Evolutionary conservation across 2,113 vertebrate species (phyloP).

Genomic region (Uria aalge): DNA sequence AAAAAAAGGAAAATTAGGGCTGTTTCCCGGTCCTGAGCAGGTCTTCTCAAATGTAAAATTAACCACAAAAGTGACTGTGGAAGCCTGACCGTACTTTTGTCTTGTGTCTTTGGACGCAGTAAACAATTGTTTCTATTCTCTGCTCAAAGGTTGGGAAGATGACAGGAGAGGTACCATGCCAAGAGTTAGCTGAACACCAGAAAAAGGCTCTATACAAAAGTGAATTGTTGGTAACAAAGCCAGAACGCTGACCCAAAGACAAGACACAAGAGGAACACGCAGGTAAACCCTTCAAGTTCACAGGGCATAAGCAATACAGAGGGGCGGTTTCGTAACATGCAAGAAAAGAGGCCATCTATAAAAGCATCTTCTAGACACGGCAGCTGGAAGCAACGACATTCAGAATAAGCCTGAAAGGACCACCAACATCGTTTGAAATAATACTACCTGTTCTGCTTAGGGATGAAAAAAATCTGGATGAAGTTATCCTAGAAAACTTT

Average conservation of each 20-base stretch:
- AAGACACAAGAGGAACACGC: background rate
- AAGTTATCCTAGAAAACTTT: background rate
- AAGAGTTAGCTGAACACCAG: background rate
- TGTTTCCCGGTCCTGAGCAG: background rate
- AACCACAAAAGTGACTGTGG: background rate
- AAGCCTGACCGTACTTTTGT: background rate
- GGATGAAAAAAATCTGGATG: background rate
- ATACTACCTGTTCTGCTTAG: background rate
- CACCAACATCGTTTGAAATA: background rate
- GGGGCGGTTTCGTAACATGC: accelerated
- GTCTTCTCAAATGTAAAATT: background rate
- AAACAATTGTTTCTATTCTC: background rate
- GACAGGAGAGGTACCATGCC: background rate
- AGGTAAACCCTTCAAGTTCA: background rate
- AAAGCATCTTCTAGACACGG: background rate
- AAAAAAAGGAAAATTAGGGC: background rate
- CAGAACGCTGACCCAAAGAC: background rate
- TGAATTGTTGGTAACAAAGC: background rate
- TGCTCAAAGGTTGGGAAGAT: background rate
- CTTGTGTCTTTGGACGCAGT: background rate
- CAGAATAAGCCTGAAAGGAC: background rate
- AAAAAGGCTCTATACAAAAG: background rate
- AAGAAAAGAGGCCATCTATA: background rate
- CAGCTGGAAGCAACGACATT: background rate
- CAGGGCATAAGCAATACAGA: background rate